Base-by-base conservation (phyloP, 2,888 invertebrate genomes). In the Andricus curvator region DNA sequence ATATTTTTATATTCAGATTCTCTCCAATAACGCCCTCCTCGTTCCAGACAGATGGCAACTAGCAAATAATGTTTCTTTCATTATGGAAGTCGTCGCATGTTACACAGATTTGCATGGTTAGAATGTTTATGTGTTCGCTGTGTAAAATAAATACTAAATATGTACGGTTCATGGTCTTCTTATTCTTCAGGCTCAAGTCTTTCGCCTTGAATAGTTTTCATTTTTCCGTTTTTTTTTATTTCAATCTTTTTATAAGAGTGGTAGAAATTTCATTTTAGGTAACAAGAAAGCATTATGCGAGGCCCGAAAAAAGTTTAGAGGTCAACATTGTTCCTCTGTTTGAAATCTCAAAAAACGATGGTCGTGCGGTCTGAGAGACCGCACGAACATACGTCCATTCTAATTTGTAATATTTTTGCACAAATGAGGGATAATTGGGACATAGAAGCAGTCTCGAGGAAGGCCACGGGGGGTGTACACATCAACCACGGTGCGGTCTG, bases 41-140 rank as follows among this genome's bases (percentile, higher is more conserved):
- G 33, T 66, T 56, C 66, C 66, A 81, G 64, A 78, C 13, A 79
- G 81, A 81, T 70, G 77, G 64, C 77, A 64, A 79, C 80, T 83
- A 77, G 79, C 78, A 81, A 83, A 77, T 84, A 81, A 80, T 79
- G 74, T 81, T 81, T 80, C 80, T 82, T 84, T 80, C 83, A 80
- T 84, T 81, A 56, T 82, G 83, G 85, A 80, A 80, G 80, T 41
- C 83, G 80, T 64, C 84, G 83, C 82, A 84, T 81, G 84, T 83
- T 81, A 83, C 44, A 44, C 15, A 44, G 15, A 44, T 44, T 78
- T 66, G 77, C 67, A 78, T 64, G 66, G 33, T 67, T n/a, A 66
- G 48, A 65, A 48, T 22, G 15, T 66, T 78, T 13, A 51, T 25
- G 51, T 74, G n/a, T 13, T 70, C 56, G 11, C 56, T 67, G n/a